phyloP scores from a whole-genome alignment of 1,140 invertebrate genomes.

The Leptinotarsa defecta region DNA sequence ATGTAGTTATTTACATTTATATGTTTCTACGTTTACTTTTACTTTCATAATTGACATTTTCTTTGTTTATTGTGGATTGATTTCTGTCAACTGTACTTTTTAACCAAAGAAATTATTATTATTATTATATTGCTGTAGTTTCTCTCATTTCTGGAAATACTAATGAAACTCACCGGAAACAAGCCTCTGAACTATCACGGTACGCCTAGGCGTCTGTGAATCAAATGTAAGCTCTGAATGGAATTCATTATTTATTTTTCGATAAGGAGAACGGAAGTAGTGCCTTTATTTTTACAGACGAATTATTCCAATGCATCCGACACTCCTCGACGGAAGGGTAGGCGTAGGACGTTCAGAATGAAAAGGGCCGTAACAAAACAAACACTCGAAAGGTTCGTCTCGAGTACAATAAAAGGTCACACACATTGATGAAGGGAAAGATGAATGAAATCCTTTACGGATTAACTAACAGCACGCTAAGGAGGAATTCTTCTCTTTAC shows the following conservation, averaged over 20 bases:
- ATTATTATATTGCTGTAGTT: too few species aligned
- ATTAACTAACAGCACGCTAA: neutral
- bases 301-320: constrained; percentile 34
- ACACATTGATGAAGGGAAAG: neutral
- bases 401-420: neutral
- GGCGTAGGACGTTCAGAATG: neutral
- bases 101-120: too few species aligned
- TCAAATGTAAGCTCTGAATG: constrained; percentile 10
- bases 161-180: neutral
- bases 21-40: too few species aligned
- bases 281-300: constrained; percentile 37
- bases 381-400: neutral
- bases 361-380: neutral
- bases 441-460: neutral
- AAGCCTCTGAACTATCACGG: neutral
- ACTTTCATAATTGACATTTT: too few species aligned
- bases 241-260: constrained; percentile 18
- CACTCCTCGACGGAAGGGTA: constrained; percentile 16
- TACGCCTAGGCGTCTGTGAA: neutral
- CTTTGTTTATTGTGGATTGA: too few species aligned
- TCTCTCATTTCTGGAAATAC: too few species aligned
- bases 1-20: too few species aligned
- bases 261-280: constrained; percentile 34
- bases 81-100: too few species aligned
- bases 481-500: too few species aligned